phyloP scores from a whole-genome alignment of 1,140 invertebrate genomes.

The Vollenhovia emeryi region DNA sequence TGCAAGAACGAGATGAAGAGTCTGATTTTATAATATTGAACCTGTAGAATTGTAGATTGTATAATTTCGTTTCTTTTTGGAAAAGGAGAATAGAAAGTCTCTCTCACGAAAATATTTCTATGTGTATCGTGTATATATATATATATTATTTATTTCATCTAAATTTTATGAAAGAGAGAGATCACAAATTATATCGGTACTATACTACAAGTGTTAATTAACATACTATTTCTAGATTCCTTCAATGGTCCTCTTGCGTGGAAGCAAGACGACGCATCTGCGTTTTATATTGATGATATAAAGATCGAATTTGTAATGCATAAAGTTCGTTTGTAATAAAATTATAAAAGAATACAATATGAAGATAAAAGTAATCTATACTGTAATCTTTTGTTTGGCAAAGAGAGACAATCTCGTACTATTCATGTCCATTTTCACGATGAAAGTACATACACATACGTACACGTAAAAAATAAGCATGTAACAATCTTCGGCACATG shows the following conservation, averaged over 20 bases:
- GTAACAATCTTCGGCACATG: background rate
- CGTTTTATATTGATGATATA: conserved; percentile 33
- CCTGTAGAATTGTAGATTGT: background rate
- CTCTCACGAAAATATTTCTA: background rate
- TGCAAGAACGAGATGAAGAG: background rate
- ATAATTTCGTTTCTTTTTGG: background rate
- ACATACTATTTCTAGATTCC: background rate
- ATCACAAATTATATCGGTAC: background rate
- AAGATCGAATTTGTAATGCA: conserved; percentile 35
- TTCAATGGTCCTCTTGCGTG: background rate
- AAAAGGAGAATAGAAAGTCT: background rate
- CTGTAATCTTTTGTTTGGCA: background rate
- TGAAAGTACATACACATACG: background rate
- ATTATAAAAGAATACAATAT: background rate
- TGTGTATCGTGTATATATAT: background rate
- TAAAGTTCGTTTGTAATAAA: conserved; percentile 24
- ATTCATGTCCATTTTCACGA: background rate
- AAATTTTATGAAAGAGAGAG: background rate
- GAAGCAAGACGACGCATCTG: background rate
- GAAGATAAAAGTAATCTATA: background rate
- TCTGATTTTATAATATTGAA: conserved; percentile 1
- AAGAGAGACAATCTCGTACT: background rate
- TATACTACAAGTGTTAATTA: background rate
- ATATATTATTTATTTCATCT: background rate
- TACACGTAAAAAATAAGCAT: background rate